These are phyloP conservation scores for Idaea biselata DNA, from an alignment of 2,888 invertebrate species.

Conservation along the genomic window DNA sequence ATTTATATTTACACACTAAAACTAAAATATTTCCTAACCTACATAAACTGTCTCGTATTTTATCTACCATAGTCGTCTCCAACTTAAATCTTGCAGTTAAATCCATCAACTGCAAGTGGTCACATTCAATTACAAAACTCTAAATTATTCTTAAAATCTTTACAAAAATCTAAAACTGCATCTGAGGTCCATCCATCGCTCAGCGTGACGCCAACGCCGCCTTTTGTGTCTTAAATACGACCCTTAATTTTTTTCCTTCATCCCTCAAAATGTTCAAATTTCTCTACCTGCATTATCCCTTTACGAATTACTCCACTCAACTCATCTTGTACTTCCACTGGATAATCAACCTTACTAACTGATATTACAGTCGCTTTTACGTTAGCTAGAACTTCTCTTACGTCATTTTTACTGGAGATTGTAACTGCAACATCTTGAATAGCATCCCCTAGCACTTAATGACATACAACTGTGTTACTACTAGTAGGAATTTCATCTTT, in stretches of 20 bases:
- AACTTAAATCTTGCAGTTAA: no score
- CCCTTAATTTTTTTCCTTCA: conserved; percentile 74
- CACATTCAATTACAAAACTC: conserved; percentile 71
- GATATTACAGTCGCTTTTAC: conserved; percentile 27
- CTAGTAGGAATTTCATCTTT: conserved; percentile 43
- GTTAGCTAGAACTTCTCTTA: conserved; percentile 27
- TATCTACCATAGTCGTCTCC: not conserved
- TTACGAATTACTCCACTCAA: conserved; percentile 28
- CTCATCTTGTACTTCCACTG: conserved; percentile 11
- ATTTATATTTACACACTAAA: not conserved
- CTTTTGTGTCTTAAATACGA: conserved; percentile 73
- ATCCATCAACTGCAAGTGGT: conserved; percentile 46
- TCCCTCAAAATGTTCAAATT: conserved; percentile 78
- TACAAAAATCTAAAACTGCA: conserved; percentile 71
- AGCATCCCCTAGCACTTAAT: conserved; percentile 71
- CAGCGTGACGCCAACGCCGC: conserved; percentile 75
- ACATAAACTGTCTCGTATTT: not conserved
- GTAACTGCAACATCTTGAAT: conserved; percentile 73
- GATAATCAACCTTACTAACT: conserved; percentile 36
- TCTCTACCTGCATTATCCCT: conserved; percentile 71
- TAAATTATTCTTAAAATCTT: conserved; percentile 63
- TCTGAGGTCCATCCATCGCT: conserved; percentile 73
- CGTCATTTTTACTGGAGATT: conserved; percentile 31
- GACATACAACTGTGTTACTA: conserved; percentile 57
- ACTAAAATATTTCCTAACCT: not conserved